Base-by-base conservation (phyloP, 2,797 vertebrate genomes). In the Chlorospingus flavigularis region DNA sequence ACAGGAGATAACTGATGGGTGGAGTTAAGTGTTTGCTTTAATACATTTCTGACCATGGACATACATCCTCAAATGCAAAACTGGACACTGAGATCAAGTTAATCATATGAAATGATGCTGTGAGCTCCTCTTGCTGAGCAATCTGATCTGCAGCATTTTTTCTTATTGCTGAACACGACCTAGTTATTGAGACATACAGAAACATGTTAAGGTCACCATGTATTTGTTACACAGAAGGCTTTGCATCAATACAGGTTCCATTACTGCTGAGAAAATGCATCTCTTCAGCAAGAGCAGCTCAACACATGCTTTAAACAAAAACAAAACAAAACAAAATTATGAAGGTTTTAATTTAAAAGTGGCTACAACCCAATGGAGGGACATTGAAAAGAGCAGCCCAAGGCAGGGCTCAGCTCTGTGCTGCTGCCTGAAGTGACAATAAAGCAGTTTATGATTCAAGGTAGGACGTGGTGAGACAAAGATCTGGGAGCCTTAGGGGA, bases 241-340 rank as follows among this genome's bases (percentile, higher is more conserved):
- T 51, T 89, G 60, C 67, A 45, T 50, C 65, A 55, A 18, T 42
- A 7, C 18, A 48, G 35, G 39, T 43, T 65, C 57, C 14, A 5
- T 35, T 50, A 58, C 57, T 67, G 72, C 1, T 2, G 42, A 65
- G 53, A 61, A 79, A 87, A 67, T 13, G 4, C 4, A 14, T 16
- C 17, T 88, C 48, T 74, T 20, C 50, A 63, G 50, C 28, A 77
- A 39, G 40, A 88, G 19, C 45, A 18, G 33, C 20, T 48, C 43
- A 54, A 31, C 17, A 9, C 23, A 2, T 9, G 10, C 43, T 68
- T 61, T 72, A 91, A 78, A 21, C 28, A 28, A 51, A 70, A 39
- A 3, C 4, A 24, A 57, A 35, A 26, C 2, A 1, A 33, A 39
- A 9, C 28, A 43, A n/a, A n/a, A 24, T 10, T 1, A 4, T 0